phyloP scores from a whole-genome alignment of 1,140 invertebrate species.

The Panulirus ornatus region DNA sequence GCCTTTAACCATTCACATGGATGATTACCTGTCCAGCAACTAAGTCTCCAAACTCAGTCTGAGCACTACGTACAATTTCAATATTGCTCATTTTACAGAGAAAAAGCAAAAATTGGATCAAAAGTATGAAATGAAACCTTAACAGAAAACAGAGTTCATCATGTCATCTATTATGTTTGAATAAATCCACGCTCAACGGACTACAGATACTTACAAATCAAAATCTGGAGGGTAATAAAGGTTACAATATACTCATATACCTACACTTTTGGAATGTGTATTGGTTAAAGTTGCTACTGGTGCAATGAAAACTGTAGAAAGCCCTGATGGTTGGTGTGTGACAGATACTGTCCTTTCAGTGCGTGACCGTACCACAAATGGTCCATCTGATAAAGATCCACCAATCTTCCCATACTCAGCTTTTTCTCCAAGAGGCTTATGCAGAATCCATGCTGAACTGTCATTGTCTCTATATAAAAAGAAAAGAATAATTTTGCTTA shows the following conservation, averaged over 20 bases:
- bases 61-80: too few species aligned
- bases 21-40: too few species aligned
- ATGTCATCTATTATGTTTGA: too few species aligned
- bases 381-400: neutral
- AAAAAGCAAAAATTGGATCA: neutral
- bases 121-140: too few species aligned
- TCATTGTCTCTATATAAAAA: conserved; percentile 42
- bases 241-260: neutral
- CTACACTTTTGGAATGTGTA: conserved; percentile 60
- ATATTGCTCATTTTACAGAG: neutral
- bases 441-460: conserved; percentile 40
- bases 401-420: conserved; percentile 51
- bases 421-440: conserved; percentile 28
- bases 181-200: too few species aligned
- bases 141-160: too few species aligned
- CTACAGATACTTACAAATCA: too few species aligned
- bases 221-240: neutral
- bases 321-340: conserved; percentile 31
- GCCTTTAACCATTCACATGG: too few species aligned
- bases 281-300: conserved; percentile 39
- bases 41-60: too few species aligned
- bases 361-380: conserved; percentile 40
- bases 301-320: conserved; percentile 48
- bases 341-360: conserved; percentile 46
- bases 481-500: too few species aligned